Evolutionary conservation across 2,797 vertebrate species (phyloP).

Genomic region (Melanotaenia trifasciata): DNA sequence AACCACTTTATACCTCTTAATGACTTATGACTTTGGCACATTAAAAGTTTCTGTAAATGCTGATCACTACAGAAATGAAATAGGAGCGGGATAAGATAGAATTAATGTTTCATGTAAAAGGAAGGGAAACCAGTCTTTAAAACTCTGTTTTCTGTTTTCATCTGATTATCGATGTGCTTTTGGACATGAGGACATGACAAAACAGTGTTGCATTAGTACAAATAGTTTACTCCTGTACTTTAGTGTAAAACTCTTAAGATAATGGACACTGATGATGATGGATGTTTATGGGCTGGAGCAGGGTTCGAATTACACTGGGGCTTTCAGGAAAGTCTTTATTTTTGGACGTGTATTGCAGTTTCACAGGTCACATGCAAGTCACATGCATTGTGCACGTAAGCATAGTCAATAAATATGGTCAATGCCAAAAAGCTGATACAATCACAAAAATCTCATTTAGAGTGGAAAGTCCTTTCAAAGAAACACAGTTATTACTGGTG

Average conservation of each 20-base stretch:
- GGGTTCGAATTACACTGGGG: no score
- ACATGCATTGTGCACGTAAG: no score
- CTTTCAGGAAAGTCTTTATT: no score
- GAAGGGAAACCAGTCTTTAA: neutral
- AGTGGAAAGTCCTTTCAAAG: no score
- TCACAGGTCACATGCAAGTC: no score
- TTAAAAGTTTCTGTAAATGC: slow-evolving; percentile 17
- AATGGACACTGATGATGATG: neutral
- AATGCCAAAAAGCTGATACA: no score
- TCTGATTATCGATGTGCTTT: neutral
- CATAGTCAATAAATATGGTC: no score
- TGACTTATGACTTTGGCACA: slow-evolving; percentile 42
- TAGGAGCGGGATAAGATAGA: neutral
- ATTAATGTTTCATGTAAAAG: neutral
- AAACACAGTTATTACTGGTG: no score
- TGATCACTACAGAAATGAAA: slow-evolving; percentile 6
- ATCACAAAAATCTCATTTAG: no score
- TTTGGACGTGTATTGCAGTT: no score
- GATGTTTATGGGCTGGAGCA: neutral
- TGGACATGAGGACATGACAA: neutral
- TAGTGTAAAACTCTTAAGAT: neutral
- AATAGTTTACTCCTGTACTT: neutral
- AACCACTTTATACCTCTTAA: neutral
- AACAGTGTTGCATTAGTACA: neutral
- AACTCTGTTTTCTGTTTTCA: slow-evolving; percentile 22